phyloP scores from a whole-genome alignment of 2,888 invertebrate genomes.

The Ornithoptera priamus region DNA sequence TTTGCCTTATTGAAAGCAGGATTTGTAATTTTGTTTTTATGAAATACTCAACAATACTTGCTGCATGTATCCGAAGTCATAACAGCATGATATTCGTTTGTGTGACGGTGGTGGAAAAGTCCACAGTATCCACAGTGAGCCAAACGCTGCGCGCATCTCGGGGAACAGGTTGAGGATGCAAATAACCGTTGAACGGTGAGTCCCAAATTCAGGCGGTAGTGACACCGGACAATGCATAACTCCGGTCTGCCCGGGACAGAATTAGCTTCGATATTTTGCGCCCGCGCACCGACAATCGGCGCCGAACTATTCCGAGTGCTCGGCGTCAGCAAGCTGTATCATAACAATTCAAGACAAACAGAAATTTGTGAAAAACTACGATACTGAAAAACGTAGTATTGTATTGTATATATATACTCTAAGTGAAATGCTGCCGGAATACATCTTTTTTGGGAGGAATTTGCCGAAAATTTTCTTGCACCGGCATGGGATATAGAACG shows the following conservation, averaged over 20 bases:
- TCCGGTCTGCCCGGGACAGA: constrained; percentile 61
- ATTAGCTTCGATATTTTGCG: constrained; percentile 68
- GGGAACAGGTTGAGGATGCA: constrained; percentile 40
- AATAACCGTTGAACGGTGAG: constrained; percentile 23
- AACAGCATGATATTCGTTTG: not conserved
- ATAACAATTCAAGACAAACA: not conserved
- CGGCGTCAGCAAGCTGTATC: constrained; percentile 11
- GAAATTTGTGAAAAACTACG: not conserved
- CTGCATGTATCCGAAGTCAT: not conserved
- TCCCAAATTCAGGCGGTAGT: constrained; percentile 63
- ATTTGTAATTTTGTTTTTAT: too few relatives aligned
- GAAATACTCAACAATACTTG: not conserved
- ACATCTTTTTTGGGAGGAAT: too few relatives aligned
- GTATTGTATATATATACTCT: too few relatives aligned
- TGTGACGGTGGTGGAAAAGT: not conserved
- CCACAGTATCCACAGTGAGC: not conserved
- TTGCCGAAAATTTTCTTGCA: too few relatives aligned
- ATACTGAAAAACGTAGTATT: too few relatives aligned
- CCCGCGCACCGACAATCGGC: constrained; percentile 40
- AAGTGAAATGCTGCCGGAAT: too few relatives aligned
- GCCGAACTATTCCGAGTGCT: constrained; percentile 32
- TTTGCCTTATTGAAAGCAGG: too few relatives aligned
- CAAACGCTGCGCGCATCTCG: constrained; percentile 31
- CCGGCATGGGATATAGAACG: too few relatives aligned
- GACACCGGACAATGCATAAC: constrained; percentile 70